A percentile compares a stretch with the other conserved stretches of the same genome.
phyloP scores from a whole-genome alignment of 2,797 vertebrate species.

The Galaxias olidus region DNA sequence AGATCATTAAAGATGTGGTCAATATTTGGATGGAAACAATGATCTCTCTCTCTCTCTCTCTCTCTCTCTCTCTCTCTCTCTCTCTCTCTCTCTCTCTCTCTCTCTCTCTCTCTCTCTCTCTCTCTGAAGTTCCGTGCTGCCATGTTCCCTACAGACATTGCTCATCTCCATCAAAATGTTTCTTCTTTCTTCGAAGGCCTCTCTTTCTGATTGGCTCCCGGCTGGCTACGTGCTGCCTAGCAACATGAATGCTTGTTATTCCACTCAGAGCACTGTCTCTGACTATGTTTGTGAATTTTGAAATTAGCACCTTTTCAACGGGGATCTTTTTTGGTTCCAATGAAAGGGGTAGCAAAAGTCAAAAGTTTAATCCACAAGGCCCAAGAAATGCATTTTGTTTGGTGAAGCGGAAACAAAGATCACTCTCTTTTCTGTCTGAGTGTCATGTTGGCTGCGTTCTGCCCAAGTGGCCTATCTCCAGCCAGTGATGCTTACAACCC shows the following conservation, averaged over 20 bases:
- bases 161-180: constrained; percentile 61
- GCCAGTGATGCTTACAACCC: constrained; percentile 46
- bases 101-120: no score
- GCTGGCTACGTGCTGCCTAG: constrained; percentile 63
- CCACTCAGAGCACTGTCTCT: constrained; percentile 30
- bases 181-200: constrained; percentile 45
- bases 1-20: no score
- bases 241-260: constrained; percentile 52
- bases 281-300: constrained; percentile 14
- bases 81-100: no score
- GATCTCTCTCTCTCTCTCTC: no score
- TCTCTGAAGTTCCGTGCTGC: constrained; percentile 8
- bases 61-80: no score
- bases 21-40: constrained; percentile 17
- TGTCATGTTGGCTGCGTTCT: not conserved
- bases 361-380: no score
- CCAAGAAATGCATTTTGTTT: no score
- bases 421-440: constrained; percentile 6
- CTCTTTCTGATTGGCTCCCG: constrained; percentile 29
- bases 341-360: no score
- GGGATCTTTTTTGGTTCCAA: no score
- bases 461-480: constrained; percentile 29
- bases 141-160: constrained; percentile 50
- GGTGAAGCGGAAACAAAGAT: no score
- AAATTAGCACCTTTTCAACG: no score